Evolutionary conservation across 2,113 vertebrate genomes (phyloP).

Genomic region (Corvus hawaiiensis): DNA sequence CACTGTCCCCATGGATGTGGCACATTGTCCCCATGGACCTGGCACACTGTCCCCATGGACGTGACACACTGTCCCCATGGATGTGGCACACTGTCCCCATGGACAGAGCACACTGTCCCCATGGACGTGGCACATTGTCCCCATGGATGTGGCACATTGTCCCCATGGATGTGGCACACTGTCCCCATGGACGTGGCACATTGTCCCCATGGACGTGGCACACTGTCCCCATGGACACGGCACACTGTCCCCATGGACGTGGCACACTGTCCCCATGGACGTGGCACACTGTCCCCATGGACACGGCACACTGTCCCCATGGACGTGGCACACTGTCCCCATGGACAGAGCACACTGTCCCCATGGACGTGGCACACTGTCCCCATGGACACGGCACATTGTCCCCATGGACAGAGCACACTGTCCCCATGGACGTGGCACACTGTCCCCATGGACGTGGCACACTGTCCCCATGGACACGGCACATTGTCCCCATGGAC

Average conservation of each 20-base stretch:
- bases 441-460: background rate
- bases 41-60: background rate
- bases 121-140: no score
- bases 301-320: no score
- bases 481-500: background rate
- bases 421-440: no score
- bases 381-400: background rate
- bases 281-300: background rate
- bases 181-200: no score
- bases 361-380: background rate
- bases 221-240: background rate
- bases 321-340: background rate
- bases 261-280: background rate
- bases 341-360: background rate
- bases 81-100: no score
- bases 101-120: background rate
- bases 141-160: background rate
- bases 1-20: background rate
- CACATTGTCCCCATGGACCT: background rate
- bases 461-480: no score
- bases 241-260: background rate
- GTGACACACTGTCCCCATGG: background rate
- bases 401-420: no score
- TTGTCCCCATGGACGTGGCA: background rate
- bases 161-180: no score